phyloP scores from a whole-genome alignment of 1,140 invertebrate species.

The Zaprionus inermis region DNA sequence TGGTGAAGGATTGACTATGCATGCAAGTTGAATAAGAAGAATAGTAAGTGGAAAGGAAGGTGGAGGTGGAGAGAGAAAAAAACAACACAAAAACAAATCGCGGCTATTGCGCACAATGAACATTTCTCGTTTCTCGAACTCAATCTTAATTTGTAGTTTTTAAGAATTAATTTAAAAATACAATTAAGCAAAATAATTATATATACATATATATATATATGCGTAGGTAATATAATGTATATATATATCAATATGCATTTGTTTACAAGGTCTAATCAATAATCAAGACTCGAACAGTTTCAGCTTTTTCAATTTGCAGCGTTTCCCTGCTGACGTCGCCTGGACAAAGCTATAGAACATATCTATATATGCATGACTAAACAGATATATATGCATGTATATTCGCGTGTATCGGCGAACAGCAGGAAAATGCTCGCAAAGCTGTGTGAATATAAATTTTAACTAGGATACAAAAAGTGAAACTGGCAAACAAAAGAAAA shows the following conservation, averaged over 20 bases:
- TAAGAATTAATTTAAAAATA: conserved; percentile 81
- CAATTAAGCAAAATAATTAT: conserved; percentile 64
- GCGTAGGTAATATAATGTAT: conserved; percentile 5
- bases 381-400: conserved; percentile 10
- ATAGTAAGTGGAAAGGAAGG: background rate
- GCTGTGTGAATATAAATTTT: conserved; percentile 16
- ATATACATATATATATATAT: conserved; percentile 24
- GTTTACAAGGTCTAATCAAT: conserved; percentile 20
- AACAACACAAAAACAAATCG: conserved; percentile 65
- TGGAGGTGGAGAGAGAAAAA: background rate
- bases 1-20: background rate
- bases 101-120: conserved; percentile 49
- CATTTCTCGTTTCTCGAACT: conserved; percentile 18
- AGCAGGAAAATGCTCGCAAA: conserved; percentile 19
- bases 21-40: background rate
- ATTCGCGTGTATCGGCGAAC: background rate
- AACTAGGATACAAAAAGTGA: conserved; percentile 23
- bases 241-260: background rate
- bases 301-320: background rate
- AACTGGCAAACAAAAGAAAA: background rate
- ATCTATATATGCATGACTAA: background rate
- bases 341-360: background rate
- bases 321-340: conserved; percentile 11
- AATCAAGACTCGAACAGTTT: conserved; percentile 19
- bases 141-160: conserved; percentile 70